Base-by-base conservation (phyloP, 2,888 invertebrate genomes). In the Mallateleia sp. region DNA sequence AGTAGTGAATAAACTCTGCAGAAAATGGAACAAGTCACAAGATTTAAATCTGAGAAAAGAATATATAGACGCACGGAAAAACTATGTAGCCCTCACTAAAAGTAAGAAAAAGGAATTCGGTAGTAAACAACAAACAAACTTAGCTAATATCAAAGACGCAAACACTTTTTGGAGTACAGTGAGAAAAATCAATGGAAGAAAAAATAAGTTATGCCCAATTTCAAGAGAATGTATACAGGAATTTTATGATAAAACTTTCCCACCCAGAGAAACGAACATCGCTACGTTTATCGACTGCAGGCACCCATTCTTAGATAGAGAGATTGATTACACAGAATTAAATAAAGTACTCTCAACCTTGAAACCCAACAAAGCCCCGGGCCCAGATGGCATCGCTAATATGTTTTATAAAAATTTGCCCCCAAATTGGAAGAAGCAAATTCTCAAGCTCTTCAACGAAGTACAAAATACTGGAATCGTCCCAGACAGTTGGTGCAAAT, bases 351-450 rank as follows among this genome's bases (percentile, higher is more conserved):
- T 67, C 0, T 22, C 6, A 9, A 24, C 11, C 8, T 11, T 81
- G 5, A 89, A 89, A 72, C 22, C 22, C 2, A 71, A 67, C 20
- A 89, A 89, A 81, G 47, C 88, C 0, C 87, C 90, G 6, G 89
- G 90, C 2, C 88, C 85, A 18, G 91, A 89, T 50, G 67, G 64
- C 22, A 79, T 90, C 25, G 20, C 58, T 1, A 84, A 82, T 66
- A 54, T 54, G 4, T 69, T 88, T 42, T 85, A 64, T 54, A 87
- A 85, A 56, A n/a, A 62, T 5, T 22, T 83, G 1, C 77, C 87
- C 0, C 25, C 38, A 3, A 54, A 58, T 4, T 75, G 75, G 72
- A 15, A 67, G n/a, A 3, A 15, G 8, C 18, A 54, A 24, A 28
- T 87, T 3, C 6, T 24, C 1, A 45, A 15, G 20, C 20, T 74